phyloP scores from a whole-genome alignment of 2,113 vertebrate species.

The Tragelaphus scriptus region DNA sequence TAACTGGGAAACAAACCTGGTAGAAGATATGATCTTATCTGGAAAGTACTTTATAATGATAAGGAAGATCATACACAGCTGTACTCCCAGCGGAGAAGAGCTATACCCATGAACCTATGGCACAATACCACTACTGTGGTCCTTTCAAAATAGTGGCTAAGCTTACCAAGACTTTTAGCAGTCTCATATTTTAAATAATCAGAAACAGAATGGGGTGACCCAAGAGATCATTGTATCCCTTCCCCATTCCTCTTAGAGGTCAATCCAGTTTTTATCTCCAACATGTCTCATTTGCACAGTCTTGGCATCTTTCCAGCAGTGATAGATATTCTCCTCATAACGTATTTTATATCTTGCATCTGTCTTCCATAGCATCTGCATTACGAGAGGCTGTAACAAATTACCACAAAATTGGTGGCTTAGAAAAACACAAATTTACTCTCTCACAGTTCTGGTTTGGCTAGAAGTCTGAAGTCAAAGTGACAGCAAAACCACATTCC shows the following conservation, averaged over 20 bases:
- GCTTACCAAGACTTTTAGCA: neutral
- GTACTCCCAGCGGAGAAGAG: neutral
- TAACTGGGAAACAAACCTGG: neutral
- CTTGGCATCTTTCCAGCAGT: neutral
- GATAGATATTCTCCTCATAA: neutral
- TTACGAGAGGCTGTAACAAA: constrained; percentile 12
- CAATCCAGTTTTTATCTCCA: neutral
- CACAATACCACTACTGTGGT: neutral
- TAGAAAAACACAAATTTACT: neutral
- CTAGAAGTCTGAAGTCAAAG: neutral
- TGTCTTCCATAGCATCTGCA: constrained; percentile 13
- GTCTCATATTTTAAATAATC: neutral
- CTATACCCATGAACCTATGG: neutral
- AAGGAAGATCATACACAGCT: neutral
- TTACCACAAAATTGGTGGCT: constrained; percentile 13
- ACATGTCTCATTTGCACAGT: neutral
- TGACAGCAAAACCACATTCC: neutral
- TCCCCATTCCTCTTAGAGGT: neutral
- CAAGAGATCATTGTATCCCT: neutral
- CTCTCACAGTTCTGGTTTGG: neutral
- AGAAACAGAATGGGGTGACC: neutral
- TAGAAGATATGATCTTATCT: neutral
- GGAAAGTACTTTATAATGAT: neutral
- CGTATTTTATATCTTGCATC: constrained; percentile 13
- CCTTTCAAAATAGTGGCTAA: neutral